Base-by-base conservation (phyloP, 2,113 vertebrate genomes). In the Dromaius novaehollandiae region DNA sequence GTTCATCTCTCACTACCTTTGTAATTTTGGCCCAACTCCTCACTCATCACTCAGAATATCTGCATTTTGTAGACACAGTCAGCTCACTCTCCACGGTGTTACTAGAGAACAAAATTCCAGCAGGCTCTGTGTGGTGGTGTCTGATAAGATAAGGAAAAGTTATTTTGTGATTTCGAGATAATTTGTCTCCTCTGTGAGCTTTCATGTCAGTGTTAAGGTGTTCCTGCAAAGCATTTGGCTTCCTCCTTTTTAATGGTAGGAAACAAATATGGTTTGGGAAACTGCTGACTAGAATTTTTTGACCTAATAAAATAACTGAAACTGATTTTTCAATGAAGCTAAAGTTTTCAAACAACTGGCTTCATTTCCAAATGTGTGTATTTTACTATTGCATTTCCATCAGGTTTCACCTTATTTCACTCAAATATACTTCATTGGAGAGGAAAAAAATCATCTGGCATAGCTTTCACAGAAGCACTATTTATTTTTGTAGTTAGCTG, bases 61-160 rank as follows among this genome's bases (percentile, higher is more conserved):
- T 86, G 50, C 70, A 34, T 78, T 51, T 70, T 92, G 94, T 91
- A 75, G 70, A 85, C 89, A 87, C 84, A 13, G 66, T n/a, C 61
- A 55, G 65, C 3, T 38, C 48, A 16, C 53, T 65, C 36, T 53
- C 36, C 36, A 9, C 48, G 13, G 61, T 17, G 2, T 77, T 77
- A 44, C 38, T 56, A 58, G 0, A 0, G 42, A 51, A 56, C 53
- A 64, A 75, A 87, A 91, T 38, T 68, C 66, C 53, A 77, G 82
- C 58, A 82, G 82, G 53, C 61, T 88, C 58, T 93, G 75, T 91
- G 78, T 91, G 89, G 82, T 94, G 53, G 91, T 88, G 73, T 65
- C 89, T 91, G 96, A 94, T 95, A 94, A 96, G 93, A 91, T 69
- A 94, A 88, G 89, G 44, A 83, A 63, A 96, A 91, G 75, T 90